A percentile compares a stretch with the other conserved stretches of the same genome.
These are phyloP conservation scores for Cercocebus atys DNA, from an alignment of 2,113 vertebrate genomes.

Conservation along the genomic window DNA sequence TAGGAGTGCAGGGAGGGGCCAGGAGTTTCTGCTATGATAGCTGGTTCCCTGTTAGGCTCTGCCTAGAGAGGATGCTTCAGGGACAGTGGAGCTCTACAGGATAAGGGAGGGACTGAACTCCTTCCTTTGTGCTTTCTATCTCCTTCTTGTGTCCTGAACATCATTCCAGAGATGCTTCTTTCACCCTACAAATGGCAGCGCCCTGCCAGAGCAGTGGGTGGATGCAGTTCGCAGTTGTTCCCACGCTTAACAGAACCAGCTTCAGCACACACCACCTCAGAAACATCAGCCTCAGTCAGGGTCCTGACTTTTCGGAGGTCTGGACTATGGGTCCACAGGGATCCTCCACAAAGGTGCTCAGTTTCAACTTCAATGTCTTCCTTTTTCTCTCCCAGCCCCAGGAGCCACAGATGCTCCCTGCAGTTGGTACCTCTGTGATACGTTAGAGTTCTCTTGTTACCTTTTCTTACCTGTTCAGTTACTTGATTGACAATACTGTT, in stretches of 20 bases:
- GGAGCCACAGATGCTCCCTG: background rate
- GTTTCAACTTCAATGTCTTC: background rate
- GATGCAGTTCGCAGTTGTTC: no score
- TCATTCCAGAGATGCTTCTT: background rate
- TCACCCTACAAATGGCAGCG: background rate
- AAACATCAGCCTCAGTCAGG: accelerated
- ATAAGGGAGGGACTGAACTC: no score
- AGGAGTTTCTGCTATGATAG: background rate
- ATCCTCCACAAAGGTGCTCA: no score
- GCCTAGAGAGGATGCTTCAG: background rate
- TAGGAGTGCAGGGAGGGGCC: slow-evolving; percentile 87
- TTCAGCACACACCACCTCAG: no score
- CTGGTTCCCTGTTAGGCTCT: background rate
- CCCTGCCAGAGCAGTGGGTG: background rate
- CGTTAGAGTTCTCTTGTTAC: background rate
- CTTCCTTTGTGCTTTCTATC: no score
- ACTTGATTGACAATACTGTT: background rate
- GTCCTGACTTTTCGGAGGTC: background rate
- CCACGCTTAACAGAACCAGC: background rate
- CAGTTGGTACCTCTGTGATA: background rate
- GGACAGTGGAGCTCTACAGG: background rate
- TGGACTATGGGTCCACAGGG: background rate
- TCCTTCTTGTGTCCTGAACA: background rate
- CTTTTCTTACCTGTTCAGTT: background rate
- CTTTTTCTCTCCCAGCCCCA: background rate